These are phyloP conservation scores for Pangasius krempfi DNA, from an alignment of 2,797 vertebrate species.

Conservation along the genomic window DNA sequence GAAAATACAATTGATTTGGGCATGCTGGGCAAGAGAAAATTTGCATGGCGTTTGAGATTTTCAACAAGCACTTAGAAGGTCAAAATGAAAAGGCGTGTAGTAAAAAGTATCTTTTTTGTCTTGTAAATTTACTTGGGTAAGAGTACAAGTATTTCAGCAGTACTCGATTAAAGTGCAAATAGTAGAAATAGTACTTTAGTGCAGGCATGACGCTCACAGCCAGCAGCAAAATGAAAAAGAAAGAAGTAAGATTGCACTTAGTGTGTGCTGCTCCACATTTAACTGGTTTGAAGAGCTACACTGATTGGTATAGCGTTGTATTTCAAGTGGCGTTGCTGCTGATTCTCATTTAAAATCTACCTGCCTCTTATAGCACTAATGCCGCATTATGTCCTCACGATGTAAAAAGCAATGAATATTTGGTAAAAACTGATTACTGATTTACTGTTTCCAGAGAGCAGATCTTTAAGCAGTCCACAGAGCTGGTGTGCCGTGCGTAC, in stretches of 20 bases:
- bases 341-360: neutral
- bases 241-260: too few species aligned
- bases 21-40: neutral
- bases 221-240: neutral
- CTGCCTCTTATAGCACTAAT: neutral
- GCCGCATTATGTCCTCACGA: neutral
- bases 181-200: neutral
- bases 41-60: conserved; percentile 29
- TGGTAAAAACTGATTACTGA: conserved; percentile 6
- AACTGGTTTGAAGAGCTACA: neutral
- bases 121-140: conserved; percentile 17
- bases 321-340: neutral
- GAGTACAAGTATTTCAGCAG: neutral
- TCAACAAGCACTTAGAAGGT: conserved; percentile 25
- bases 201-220: neutral
- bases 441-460: conserved; percentile 81
- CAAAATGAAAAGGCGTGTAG: conserved; percentile 10
- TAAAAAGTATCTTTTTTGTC: conserved; percentile 15
- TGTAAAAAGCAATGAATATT: neutral
- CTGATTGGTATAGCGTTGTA: neutral
- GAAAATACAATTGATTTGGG: neutral
- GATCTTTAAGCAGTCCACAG: conserved; percentile 92
- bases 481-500: conserved; percentile 92
- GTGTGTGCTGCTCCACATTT: neutral
- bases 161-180: neutral